Conservation (phyloP, 1,140 invertebrate species). For the Anadara kagoshimensis region DNA sequence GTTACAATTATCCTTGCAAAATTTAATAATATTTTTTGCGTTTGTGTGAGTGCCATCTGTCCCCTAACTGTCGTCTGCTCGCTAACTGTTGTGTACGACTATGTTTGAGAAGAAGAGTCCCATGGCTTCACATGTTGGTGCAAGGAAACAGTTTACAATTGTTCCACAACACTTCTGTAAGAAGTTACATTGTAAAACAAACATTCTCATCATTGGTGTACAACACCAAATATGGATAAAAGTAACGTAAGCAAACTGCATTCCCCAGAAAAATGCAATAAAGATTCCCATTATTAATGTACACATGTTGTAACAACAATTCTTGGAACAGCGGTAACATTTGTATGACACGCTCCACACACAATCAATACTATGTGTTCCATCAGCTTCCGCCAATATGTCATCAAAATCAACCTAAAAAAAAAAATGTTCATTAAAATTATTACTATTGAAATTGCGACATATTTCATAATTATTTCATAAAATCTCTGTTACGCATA, state of each 20-base stretch:
- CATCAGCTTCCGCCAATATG: conserved; percentile 3
- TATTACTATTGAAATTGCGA: no score
- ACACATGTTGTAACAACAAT: conserved; percentile 12
- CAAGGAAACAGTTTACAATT: conserved; percentile 11
- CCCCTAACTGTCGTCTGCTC: no score
- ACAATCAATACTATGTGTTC: conserved; percentile 6
- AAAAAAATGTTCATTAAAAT: not conserved
- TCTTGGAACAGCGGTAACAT: conserved; percentile 9
- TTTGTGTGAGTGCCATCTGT: no score
- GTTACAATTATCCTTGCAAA: no score
- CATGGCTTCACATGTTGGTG: not conserved
- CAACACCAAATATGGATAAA: conserved; percentile 13
- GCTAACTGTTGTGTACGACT: not conserved
- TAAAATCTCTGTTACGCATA: no score
- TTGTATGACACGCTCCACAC: conserved; percentile 11
- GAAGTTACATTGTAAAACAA: conserved; percentile 1
- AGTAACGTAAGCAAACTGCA: conserved; percentile 2
- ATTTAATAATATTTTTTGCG: no score
- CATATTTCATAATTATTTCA: no score
- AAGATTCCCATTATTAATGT: conserved; percentile 2
- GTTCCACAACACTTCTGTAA: conserved; percentile 9
- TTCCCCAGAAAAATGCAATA: conserved; percentile 9
- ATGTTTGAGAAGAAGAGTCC: conserved; percentile 7
- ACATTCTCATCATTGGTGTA: conserved; percentile 12
- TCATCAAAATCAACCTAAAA: conserved; percentile 11